A percentile compares a stretch with the other conserved stretches of the same genome.
Evolutionary conservation across 2,888 invertebrate species (phyloP).

Genomic region (Andrena bucephala): DNA sequence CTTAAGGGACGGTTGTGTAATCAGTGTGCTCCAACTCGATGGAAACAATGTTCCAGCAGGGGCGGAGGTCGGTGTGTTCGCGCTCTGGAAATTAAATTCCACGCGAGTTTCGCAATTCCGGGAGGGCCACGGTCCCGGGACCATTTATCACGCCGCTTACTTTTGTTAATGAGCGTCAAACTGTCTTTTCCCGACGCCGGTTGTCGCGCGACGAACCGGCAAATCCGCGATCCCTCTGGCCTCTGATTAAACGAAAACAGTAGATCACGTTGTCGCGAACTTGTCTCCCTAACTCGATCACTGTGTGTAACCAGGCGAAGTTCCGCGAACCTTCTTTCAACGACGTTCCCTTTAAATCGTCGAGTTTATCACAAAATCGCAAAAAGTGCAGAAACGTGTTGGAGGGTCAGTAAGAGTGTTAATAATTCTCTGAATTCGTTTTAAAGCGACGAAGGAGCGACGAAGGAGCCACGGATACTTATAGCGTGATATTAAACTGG

Average conservation of each 20-base stretch:
- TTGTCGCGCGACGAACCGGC: slow-evolving; percentile 6
- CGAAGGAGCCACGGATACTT: slow-evolving; percentile 18
- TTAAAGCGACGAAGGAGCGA: background rate
- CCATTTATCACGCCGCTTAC: slow-evolving; percentile 60
- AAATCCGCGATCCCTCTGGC: slow-evolving; percentile 12
- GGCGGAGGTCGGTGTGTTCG: slow-evolving; percentile 20
- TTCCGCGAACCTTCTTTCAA: slow-evolving; percentile 3
- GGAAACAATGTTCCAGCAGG: slow-evolving; percentile 46
- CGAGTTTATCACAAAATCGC: background rate
- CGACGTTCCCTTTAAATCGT: background rate
- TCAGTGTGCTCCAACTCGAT: slow-evolving; percentile 56
- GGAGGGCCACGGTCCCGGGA: slow-evolving; percentile 17
- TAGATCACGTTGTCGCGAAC: slow-evolving; percentile 38
- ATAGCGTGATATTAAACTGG: slow-evolving; percentile 23
- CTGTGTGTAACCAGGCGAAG: background rate
- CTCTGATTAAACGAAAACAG: slow-evolving; percentile 44
- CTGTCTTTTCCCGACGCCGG: slow-evolving; percentile 35
- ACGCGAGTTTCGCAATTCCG: slow-evolving; percentile 57
- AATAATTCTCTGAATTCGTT: background rate
- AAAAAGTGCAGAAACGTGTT: background rate
- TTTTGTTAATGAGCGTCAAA: slow-evolving; percentile 67
- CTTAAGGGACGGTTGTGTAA: slow-evolving; percentile 64
- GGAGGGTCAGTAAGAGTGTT: background rate
- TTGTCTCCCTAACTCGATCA: slow-evolving; percentile 33
- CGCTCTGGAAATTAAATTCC: slow-evolving; percentile 67